phyloP scores from a whole-genome alignment of 1,140 invertebrate species.

The Trachelipus rathkii region DNA sequence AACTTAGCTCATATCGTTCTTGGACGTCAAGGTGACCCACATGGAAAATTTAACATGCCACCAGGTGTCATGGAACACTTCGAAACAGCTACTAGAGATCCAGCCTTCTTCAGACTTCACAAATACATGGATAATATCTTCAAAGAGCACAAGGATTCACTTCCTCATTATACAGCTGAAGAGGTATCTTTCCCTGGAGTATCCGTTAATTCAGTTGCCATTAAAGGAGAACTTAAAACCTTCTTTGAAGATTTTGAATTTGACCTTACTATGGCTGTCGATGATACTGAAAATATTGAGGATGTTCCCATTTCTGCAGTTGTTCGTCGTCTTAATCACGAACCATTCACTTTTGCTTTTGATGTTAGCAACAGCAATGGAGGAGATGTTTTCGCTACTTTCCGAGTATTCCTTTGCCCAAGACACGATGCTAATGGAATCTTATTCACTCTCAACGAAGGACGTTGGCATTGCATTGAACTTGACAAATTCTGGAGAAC shows the following conservation, averaged over 20 bases:
- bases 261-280: conserved; percentile 62
- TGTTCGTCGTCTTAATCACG: conserved; percentile 59
- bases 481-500: conserved; percentile 61
- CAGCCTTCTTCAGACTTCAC: conserved; percentile 62
- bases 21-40: conserved; percentile 42
- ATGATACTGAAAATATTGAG: conserved; percentile 36
- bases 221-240: conserved; percentile 62
- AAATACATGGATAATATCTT: conserved; percentile 59
- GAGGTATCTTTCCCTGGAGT: conserved; percentile 62
- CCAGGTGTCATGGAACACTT: conserved; percentile 54
- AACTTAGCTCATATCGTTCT: conserved; percentile 45
- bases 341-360: conserved; percentile 62
- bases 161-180: conserved; percentile 45
- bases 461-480: conserved; percentile 61
- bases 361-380: conserved; percentile 58
- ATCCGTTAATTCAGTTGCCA: conserved; percentile 60
- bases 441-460: conserved; percentile 57
- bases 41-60: conserved; percentile 39
- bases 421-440: conserved; percentile 61
- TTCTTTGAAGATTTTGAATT: conserved; percentile 67
- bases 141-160: conserved; percentile 49
- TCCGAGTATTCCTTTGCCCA: conserved; percentile 67
- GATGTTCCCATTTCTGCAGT: conserved; percentile 51
- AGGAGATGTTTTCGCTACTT: conserved; percentile 49
- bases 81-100: conserved; percentile 61